A percentile compares a stretch with the other conserved stretches of the same genome.
Conservation (phyloP, 2,888 invertebrate species). For the Epinotia brunnichana region DNA sequence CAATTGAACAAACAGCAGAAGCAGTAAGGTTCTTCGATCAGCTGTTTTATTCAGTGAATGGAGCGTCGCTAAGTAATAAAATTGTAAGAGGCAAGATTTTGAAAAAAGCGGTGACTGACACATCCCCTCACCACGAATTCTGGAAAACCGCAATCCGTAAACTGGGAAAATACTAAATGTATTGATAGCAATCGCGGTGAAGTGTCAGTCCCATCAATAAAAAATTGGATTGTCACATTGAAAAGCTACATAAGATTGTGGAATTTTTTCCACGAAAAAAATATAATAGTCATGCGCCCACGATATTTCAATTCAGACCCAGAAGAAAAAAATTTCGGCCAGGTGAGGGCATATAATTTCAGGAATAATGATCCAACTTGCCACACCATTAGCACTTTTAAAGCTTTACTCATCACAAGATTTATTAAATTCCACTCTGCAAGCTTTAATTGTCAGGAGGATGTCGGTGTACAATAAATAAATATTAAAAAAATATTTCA, state of each 20-base stretch:
- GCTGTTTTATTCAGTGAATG: not conserved
- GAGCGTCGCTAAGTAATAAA: not conserved
- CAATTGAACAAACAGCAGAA: no score
- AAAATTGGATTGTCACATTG: not conserved
- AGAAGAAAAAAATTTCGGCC: conserved; percentile 49
- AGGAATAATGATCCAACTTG: conserved; percentile 50
- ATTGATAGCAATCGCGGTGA: not conserved
- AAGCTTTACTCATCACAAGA: no score
- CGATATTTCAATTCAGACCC: conserved; percentile 4
- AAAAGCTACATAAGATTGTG: not conserved
- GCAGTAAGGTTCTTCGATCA: not conserved
- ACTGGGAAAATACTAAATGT: not conserved
- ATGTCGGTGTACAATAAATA: conserved; percentile 39
- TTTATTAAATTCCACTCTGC: no score
- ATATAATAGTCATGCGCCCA: not conserved
- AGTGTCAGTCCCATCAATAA: not conserved
- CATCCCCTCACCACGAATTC: not conserved
- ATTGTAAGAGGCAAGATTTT: not conserved
- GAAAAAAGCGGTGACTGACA: not conserved
- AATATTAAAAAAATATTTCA: conserved; percentile 34
- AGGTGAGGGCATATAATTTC: conserved; percentile 50
- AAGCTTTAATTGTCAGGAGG: no score
- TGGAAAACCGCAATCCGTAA: not conserved
- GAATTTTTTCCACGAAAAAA: not conserved
- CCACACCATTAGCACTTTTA: conserved; percentile 48